These are phyloP conservation scores for Rhinichthys osculus DNA, from an alignment of 2,797 vertebrate species.

Conservation along the genomic window DNA sequence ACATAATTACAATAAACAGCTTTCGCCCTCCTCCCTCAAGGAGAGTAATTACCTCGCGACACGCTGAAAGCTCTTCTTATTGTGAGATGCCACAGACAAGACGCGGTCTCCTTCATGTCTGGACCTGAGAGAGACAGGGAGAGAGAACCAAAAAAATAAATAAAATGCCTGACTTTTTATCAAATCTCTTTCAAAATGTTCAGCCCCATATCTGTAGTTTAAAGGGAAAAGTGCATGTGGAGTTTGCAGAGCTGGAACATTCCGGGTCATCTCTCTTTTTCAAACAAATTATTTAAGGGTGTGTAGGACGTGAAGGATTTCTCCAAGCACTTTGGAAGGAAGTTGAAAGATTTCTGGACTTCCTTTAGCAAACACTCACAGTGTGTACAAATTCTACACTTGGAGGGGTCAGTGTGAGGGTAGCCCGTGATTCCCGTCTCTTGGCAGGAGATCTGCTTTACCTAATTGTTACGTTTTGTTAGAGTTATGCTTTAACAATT, in stretches of 20 bases:
- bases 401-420: conserved; percentile 43
- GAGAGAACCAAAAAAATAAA: conserved; percentile 27
- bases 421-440: conserved; percentile 31
- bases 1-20: conserved; percentile 57
- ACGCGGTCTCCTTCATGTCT: conserved; percentile 71
- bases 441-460: conserved; percentile 8
- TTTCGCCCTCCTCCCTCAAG: conserved; percentile 68
- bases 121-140: conserved; percentile 69
- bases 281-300: conserved; percentile 26
- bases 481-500: conserved; percentile 14
- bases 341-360: conserved; percentile 46
- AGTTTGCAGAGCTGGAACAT: not conserved
- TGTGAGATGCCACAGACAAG: conserved; percentile 72
- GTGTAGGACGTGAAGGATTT: conserved; percentile 26
- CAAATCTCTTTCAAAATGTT: not conserved
- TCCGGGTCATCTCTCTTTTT: conserved; percentile 13
- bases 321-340: conserved; percentile 37
- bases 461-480: not conserved
- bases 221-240: not conserved
- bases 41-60: conserved; percentile 49
- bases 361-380: conserved; percentile 51
- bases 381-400: conserved; percentile 46
- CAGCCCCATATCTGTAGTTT: not conserved
- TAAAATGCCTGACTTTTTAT: conserved; percentile 3
- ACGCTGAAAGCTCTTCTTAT: conserved; percentile 40